phyloP scores from a whole-genome alignment of 1,140 invertebrate species.

The Artemia franciscana region DNA sequence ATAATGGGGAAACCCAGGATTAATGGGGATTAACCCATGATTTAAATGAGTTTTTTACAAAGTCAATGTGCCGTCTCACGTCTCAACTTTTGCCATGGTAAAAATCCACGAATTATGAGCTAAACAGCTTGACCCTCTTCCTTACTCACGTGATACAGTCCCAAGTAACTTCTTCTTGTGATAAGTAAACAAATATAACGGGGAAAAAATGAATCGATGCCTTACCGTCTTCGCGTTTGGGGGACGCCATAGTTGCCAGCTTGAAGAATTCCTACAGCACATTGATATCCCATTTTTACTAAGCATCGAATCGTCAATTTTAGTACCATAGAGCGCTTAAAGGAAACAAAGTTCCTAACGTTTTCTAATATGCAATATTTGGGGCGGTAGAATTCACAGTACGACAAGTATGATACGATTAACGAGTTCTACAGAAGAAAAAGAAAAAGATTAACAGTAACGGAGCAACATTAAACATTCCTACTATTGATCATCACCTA shows the following conservation, averaged over 20 bases:
- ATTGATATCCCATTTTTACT: constrained; percentile 65
- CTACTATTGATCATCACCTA: too few species aligned
- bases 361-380: constrained; percentile 67
- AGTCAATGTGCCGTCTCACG: too few species aligned
- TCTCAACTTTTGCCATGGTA: too few species aligned
- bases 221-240: constrained; percentile 48
- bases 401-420: constrained; percentile 58
- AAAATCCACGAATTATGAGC: too few species aligned
- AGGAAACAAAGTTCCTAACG: constrained; percentile 60
- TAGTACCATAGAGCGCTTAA: constrained; percentile 52
- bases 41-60: too few species aligned
- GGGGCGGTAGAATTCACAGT: constrained; percentile 64
- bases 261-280: constrained; percentile 60
- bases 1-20: too few species aligned
- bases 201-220: too few species aligned
- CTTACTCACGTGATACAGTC: too few species aligned
- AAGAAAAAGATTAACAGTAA: background rate
- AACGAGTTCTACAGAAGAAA: constrained; percentile 40
- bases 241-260: constrained; percentile 67
- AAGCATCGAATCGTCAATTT: constrained; percentile 54
- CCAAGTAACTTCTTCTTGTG: too few species aligned
- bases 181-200: too few species aligned
- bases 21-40: too few species aligned
- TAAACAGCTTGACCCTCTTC: too few species aligned
- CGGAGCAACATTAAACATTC: background rate